A percentile compares a stretch with the other conserved stretches of the same genome.
Conservation (phyloP, 1,140 invertebrate genomes). For the Bombus ignitus region DNA sequence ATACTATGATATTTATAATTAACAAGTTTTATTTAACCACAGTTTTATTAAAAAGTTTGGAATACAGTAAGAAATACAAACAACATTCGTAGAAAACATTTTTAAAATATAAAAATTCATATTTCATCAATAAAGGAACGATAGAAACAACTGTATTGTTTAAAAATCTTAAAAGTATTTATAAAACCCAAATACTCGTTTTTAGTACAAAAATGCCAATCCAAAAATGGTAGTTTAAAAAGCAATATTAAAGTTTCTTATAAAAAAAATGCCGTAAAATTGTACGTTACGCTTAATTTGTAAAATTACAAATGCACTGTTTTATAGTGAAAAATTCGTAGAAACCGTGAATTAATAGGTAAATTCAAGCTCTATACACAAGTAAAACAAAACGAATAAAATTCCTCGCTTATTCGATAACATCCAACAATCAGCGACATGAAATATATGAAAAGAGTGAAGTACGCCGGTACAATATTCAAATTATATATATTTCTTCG, state of each 20-base stretch:
- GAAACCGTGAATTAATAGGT: background rate
- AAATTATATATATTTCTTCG: background rate
- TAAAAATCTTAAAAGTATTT: background rate
- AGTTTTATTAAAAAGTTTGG: slow-evolving; percentile 31
- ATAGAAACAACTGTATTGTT: background rate
- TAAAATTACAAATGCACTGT: background rate
- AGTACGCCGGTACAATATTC: background rate
- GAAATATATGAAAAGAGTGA: background rate
- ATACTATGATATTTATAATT: too few species aligned
- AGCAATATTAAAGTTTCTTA: background rate
- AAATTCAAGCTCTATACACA: background rate
- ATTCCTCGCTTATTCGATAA: background rate
- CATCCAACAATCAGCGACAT: background rate
- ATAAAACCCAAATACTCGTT: background rate
- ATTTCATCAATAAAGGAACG: slow-evolving; percentile 17
- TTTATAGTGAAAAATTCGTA: background rate
- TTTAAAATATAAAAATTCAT: slow-evolving; percentile 32
- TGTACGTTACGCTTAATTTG: background rate
- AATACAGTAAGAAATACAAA: slow-evolving; percentile 23
- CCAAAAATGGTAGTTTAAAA: background rate
- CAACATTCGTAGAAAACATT: slow-evolving; percentile 13
- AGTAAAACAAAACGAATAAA: background rate
- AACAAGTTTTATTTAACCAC: background rate
- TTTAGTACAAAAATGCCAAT: background rate
- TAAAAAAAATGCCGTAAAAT: background rate